Evolutionary conservation across 2,888 invertebrate genomes (phyloP), one percentile per base, ranked within the genome.

Genomic region (Euzetes globulus): DNA sequence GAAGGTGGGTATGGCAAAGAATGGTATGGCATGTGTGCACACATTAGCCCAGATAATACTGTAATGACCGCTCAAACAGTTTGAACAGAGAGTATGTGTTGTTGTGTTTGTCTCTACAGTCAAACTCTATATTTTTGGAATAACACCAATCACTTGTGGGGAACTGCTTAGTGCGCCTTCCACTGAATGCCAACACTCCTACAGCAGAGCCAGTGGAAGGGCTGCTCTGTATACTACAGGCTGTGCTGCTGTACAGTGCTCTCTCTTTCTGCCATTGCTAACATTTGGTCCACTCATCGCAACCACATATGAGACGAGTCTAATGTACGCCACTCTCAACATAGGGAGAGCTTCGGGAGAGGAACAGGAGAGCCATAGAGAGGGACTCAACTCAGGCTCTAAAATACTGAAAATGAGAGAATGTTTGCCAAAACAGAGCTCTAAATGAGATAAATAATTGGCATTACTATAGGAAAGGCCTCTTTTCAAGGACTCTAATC

Each of bases 181-280:
- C 60, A 60, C 60, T 60, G 29, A 60, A 60, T 55, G 33, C 60
- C 60, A 60, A 60, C 60, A 60, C 60, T 60, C 60, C 60, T 60
- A 60, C 60, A 60, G 60, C 29, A 55, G 22, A 17, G 55, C 9
- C 22, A 19, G 55, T n/a, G 19, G 55, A 55, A 55, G 22, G 55
- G 55, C 55, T 55, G 55, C 19, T n/a, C n/a, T n/a, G n/a, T n/a
- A n/a, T n/a, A n/a, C n/a, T 22, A 55, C 6, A n/a, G n/a, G 17
- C 50, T n/a, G 55, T 55, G 55, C 55, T 55, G 22, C 9, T n/a
- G 11, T 22, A 19, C 19, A 22, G 17, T 55, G n/a, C 19, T 2
- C 5, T 22, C 22, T 55, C 17, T 9, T 11, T 2, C 55, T 55
- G 55, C 55, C 55, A 55, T n/a, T 55, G 55, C 55, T 47, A 11